phyloP scores from a whole-genome alignment of 2,113 vertebrate species.

The Pristiophorus japonicus region DNA sequence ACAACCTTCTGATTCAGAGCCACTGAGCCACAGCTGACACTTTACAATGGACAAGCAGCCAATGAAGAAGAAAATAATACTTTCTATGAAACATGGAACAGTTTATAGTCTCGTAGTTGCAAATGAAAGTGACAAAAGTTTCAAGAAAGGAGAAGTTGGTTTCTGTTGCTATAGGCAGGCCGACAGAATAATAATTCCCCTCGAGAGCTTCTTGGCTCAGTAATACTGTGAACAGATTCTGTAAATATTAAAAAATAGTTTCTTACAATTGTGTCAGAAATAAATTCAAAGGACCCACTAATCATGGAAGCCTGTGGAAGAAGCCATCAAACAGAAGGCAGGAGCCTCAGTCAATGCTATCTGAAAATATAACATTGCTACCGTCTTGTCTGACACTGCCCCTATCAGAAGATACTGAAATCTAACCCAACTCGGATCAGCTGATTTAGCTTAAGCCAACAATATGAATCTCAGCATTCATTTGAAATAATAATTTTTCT shows the following conservation, averaged over 20 bases:
- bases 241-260: neutral
- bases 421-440: neutral
- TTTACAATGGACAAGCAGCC: neutral
- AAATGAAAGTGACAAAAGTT: neutral
- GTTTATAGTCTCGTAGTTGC: neutral
- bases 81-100: neutral
- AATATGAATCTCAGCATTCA: neutral
- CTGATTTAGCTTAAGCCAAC: neutral
- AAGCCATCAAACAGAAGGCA: neutral
- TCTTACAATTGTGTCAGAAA: neutral
- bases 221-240: neutral
- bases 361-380: neutral
- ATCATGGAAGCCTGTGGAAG: neutral
- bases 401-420: neutral
- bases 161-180: neutral
- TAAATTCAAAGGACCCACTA: neutral
- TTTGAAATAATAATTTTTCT: constrained; percentile 7
- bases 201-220: neutral
- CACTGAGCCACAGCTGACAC: neutral
- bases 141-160: neutral
- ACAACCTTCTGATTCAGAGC: neutral
- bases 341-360: too few species aligned
- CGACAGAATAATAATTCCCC: neutral
- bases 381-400: neutral
- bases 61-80: neutral